Evolutionary conservation across 2,888 invertebrate genomes (phyloP).

Genomic region (Pammene aurita): DNA sequence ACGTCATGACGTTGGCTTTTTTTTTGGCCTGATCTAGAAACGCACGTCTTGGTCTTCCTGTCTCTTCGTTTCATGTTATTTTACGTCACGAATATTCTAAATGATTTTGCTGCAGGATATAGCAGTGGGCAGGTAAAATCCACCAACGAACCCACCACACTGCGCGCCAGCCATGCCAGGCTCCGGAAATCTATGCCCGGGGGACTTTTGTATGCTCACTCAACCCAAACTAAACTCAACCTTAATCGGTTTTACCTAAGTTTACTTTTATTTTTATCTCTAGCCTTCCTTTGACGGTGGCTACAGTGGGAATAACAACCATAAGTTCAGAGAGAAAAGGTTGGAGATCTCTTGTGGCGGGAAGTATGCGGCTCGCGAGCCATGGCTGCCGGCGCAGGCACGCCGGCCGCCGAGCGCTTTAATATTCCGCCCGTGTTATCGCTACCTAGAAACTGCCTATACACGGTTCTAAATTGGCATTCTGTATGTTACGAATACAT

Average conservation of each 20-base stretch:
- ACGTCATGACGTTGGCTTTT: too few relatives aligned
- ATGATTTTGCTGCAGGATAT: neutral
- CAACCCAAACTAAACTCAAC: neutral
- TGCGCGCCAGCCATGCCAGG: neutral
- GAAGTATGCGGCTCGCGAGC: neutral
- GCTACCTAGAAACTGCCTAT: neutral
- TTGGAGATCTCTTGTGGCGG: neutral
- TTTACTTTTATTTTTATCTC: conserved; percentile 5
- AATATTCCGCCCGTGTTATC: conserved; percentile 11
- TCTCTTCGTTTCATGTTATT: too few relatives aligned
- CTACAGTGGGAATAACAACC: neutral
- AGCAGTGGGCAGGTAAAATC: neutral
- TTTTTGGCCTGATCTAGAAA: too few relatives aligned
- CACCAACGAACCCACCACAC: neutral
- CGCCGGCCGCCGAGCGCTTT: conserved; percentile 10
- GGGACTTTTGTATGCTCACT: neutral
- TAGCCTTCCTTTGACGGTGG: neutral
- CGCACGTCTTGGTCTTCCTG: too few relatives aligned
- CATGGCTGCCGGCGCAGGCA: neutral
- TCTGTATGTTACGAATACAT: neutral
- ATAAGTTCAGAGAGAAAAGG: neutral
- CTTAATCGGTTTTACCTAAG: neutral
- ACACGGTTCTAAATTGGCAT: neutral
- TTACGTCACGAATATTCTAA: neutral
- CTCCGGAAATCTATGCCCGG: conserved; percentile 7